A percentile compares a stretch with the other conserved stretches of the same genome.
These are phyloP conservation scores for Sogatella furcifera DNA, from an alignment of 1,140 invertebrate genomes.

Conservation along the genomic window DNA sequence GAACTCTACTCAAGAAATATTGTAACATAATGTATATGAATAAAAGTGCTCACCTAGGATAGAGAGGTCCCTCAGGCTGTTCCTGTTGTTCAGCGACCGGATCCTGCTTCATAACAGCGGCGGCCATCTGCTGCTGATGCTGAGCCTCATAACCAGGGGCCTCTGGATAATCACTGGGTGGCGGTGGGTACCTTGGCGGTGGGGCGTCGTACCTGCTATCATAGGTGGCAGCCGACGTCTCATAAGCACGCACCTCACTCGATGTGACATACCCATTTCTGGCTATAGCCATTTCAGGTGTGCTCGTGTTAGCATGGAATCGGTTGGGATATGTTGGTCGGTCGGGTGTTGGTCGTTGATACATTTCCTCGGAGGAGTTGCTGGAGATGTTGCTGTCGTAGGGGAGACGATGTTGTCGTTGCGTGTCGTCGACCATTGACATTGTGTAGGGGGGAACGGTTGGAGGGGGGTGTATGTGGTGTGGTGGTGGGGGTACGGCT, in stretches of 20 bases:
- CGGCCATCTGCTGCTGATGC: slow-evolving; percentile 20
- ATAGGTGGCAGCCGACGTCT: slow-evolving; percentile 45
- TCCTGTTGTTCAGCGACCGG: slow-evolving; percentile 38
- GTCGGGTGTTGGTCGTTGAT: slow-evolving; percentile 32
- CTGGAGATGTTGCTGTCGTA: slow-evolving; percentile 12
- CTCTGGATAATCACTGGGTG: slow-evolving; percentile 34
- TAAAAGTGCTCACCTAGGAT: slow-evolving; percentile 54
- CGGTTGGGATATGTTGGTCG: slow-evolving; percentile 42
- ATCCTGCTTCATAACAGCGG: slow-evolving; percentile 33
- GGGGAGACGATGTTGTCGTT: slow-evolving; percentile 8
- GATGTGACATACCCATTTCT: slow-evolving; percentile 37
- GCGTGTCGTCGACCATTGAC: slow-evolving; percentile 1
- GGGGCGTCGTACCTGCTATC: slow-evolving; percentile 61
- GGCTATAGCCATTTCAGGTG: slow-evolving; percentile 37
- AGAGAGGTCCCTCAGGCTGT: slow-evolving; percentile 47
- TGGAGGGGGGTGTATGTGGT: slow-evolving; percentile 11
- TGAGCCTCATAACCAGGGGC: slow-evolving; percentile 17
- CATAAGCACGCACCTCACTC: slow-evolving; percentile 44
- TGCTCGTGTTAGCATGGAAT: slow-evolving; percentile 40
- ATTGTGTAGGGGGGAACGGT: slow-evolving; percentile 16
- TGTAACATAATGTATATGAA: too few species aligned
- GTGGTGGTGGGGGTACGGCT: slow-evolving; percentile 16
- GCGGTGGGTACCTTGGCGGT: slow-evolving; percentile 38
- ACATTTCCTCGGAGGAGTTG: slow-evolving; percentile 33
- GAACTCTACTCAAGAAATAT: too few species aligned